Evolutionary conservation across 2,888 invertebrate genomes (phyloP), one percentile per base, ranked within the genome.

Genomic region (Philaethria dido): DNA sequence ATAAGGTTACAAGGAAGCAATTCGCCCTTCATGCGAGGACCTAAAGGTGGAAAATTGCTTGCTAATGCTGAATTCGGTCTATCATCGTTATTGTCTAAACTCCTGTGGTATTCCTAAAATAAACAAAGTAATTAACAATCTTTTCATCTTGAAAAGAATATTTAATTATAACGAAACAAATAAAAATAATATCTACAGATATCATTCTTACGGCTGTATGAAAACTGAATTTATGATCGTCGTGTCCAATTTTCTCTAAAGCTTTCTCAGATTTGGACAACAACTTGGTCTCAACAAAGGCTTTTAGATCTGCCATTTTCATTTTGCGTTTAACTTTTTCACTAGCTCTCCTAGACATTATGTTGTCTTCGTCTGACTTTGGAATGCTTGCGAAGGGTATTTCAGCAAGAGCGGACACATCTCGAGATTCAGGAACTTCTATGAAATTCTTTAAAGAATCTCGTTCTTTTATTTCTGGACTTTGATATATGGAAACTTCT

Each of bases 221-320:
- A 78, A 92, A 91, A 74, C 85, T 87, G 75, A 92, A 92, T 77
- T 94, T 94, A 62, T 95, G 93, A 75, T 96, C 96, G 29, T 97
- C 96, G 59, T 96, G 95, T 69, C 97, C 97, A 81, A 97, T 97
- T 92, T 96, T 97, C 88, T 98, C 98, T 77, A 98, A 89, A 69
- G 97, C 97, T 86, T 97, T 97, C 78, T 98, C 98, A 0, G 98
- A 98, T 86, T 98, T 98, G 0, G 98, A 98, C 66, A 98, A 93
- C 76, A 98, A 90, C 86, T 98, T 98, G 0, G 97, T 97, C 85
- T 98, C 98, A 16, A 98, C 98, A 78, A 98, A 98, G 1, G 98
- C 97, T 83, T 96, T 96, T 44, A 98, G 86, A 81, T 98, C 98
- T 0, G 97, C 96, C 95, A 98, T 98, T 92, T 98, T 97, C 94